Percentiles rank a stretch among this genome's conserved stretches.
Evolutionary conservation across 2,888 invertebrate species (phyloP).

Genomic region (Mythimna ferrago): DNA sequence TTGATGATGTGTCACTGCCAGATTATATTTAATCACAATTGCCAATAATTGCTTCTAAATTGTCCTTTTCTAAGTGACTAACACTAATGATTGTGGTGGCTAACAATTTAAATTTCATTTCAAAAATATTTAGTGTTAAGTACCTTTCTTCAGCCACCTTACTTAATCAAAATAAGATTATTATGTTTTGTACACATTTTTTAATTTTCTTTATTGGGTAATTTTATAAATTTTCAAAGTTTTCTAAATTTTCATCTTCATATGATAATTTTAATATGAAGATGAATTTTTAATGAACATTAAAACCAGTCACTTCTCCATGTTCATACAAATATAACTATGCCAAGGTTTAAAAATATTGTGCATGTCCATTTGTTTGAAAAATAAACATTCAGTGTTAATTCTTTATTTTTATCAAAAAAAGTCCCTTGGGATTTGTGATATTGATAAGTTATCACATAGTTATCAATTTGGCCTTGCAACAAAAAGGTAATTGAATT

Average conservation of each 20-base stretch:
- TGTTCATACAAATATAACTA: not conserved
- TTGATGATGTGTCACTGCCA: not conserved
- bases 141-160: not conserved
- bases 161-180: not conserved
- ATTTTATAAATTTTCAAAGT: not conserved
- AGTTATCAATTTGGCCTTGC: constrained; percentile 39
- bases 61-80: constrained; percentile 25
- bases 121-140: not conserved
- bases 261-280: not conserved
- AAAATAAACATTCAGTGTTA: not conserved
- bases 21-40: not conserved
- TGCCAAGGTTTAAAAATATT: not conserved
- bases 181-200: not conserved
- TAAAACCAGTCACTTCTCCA: not conserved
- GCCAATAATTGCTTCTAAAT: not conserved
- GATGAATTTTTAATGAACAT: not conserved
- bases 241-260: not conserved
- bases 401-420: constrained; percentile 1
- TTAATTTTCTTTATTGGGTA: not conserved
- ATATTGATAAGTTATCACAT: constrained; percentile 31
- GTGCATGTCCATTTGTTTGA: not conserved
- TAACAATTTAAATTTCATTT: not conserved
- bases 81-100: constrained; percentile 1
- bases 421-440: constrained; percentile 30
- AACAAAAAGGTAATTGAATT: constrained; percentile 18